These are phyloP conservation scores for Lysandra bellargus DNA, from an alignment of 2,888 invertebrate genomes.

Conservation along the genomic window DNA sequence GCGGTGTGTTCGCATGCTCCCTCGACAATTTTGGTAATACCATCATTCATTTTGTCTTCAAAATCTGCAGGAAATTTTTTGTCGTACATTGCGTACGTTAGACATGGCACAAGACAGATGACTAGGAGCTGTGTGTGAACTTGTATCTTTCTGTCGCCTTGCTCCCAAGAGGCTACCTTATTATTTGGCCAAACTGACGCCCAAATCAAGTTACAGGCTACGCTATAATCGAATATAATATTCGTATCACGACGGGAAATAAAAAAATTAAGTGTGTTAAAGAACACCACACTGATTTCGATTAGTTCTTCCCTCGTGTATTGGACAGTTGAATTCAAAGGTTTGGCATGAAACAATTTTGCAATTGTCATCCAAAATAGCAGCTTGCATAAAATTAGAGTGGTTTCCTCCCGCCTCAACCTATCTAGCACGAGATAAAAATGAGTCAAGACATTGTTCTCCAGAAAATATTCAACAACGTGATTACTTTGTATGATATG, in stretches of 20 bases:
- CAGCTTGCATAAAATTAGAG: constrained; percentile 72
- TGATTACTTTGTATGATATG: constrained; percentile 62
- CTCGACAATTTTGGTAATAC: constrained; percentile 81
- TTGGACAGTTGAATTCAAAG: constrained; percentile 53
- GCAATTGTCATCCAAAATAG: constrained; percentile 67
- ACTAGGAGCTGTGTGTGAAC: constrained; percentile 82
- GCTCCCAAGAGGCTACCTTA: constrained; percentile 46
- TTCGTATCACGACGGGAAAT: constrained; percentile 55
- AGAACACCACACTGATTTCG: constrained; percentile 57
- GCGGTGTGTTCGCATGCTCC: constrained; percentile 83
- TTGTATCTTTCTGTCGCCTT: constrained; percentile 52
- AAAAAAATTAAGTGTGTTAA: constrained; percentile 57
- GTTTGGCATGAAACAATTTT: constrained; percentile 60
- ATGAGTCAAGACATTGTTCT: constrained; percentile 60
- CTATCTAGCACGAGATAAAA: constrained; percentile 62
- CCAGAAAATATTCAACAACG: constrained; percentile 53
- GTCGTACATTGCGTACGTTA: constrained; percentile 57
- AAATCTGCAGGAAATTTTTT: constrained; percentile 47
- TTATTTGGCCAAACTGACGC: constrained; percentile 52
- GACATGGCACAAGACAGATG: constrained; percentile 83
- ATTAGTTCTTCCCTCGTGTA: constrained; percentile 60
- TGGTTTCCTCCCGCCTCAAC: constrained; percentile 67
- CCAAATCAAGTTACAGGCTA: constrained; percentile 59
- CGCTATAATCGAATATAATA: constrained; percentile 61
- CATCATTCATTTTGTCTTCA: constrained; percentile 81